Conservation (phyloP, 1,140 invertebrate genomes). For the Chionoecetes opilio region DNA sequence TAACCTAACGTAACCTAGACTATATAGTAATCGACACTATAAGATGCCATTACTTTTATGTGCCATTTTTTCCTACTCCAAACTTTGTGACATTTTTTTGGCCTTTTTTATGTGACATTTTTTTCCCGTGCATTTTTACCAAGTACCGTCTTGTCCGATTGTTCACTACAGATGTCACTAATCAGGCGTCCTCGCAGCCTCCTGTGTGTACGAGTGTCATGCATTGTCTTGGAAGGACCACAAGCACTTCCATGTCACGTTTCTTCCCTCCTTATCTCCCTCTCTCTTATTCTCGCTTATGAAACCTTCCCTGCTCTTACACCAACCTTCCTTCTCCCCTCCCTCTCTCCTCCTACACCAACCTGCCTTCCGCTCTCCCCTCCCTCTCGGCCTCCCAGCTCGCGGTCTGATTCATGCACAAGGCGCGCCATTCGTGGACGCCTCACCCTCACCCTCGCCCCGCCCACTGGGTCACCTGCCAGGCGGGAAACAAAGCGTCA, state of each 20-base stretch:
- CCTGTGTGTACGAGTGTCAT: too few species aligned
- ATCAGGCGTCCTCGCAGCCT: too few species aligned
- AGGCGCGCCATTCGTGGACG: neutral
- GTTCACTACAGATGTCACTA: too few species aligned
- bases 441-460: neutral
- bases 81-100: too few species aligned
- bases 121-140: too few species aligned
- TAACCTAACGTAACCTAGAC: too few species aligned
- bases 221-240: too few species aligned
- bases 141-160: too few species aligned
- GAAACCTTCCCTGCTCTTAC: neutral
- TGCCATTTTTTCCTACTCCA: too few species aligned
- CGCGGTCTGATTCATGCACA: neutral
- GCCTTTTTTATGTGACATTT: too few species aligned
- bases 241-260: neutral
- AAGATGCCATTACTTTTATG: too few species aligned
- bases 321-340: neutral
- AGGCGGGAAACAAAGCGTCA: conserved; percentile 27
- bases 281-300: neutral
- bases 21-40: too few species aligned
- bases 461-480: neutral
- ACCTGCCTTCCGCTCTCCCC: neutral
- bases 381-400: neutral
- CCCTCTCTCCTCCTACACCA: neutral
- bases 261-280: neutral